Base-by-base conservation (phyloP, 2,113 vertebrate species). In the Rhinoptilus africanus region DNA sequence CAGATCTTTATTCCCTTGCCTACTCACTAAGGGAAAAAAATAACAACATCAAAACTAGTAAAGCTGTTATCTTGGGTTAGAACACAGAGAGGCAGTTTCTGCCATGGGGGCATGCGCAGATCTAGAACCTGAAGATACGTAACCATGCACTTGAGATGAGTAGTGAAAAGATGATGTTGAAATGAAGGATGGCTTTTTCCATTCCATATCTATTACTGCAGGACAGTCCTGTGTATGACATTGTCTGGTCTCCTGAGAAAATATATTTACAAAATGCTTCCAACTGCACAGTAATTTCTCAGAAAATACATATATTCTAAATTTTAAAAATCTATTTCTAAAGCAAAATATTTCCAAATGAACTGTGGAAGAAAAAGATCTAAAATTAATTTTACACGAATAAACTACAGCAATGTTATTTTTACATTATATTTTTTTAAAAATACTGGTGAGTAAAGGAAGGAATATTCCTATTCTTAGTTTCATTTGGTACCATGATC, bases 401-500 rank as follows among this genome's bases (percentile, higher is more conserved):
- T 71, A 75, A 51, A 84, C 51, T 60, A 51, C 4, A 92, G 47
- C 23, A 28, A 35, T 27, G 18, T 81, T 78, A 64, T 72, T 91
- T 93, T 75, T 71, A 69, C 34, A 5, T 41, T 60, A 34, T 15
- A 11, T 3, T 19, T 66, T 82, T 50, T 75, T 37, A 8, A 4
- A 23, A 81, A 92, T 74, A 86, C 14, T 69, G 75, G 41, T 83
- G 34, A 88, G 30, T 62, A 82, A 59, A 88, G 24, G 39, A 92
- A 92, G 22, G 64, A 94, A 78, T 69, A 35, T 47, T 51, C 20
- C 57, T 54, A 22, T 51, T 94, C 68, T 48, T 91, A 68, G 77
- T 92, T 96, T 90, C 56, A 84, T 72, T 91, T 85, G 95, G 73
- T 91, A 79, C 80, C 80, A 81, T 64, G 83, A 95, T 75, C 71